These are phyloP conservation scores for Drosophila differens DNA, from an alignment of 2,888 invertebrate genomes.

Conservation along the genomic window DNA sequence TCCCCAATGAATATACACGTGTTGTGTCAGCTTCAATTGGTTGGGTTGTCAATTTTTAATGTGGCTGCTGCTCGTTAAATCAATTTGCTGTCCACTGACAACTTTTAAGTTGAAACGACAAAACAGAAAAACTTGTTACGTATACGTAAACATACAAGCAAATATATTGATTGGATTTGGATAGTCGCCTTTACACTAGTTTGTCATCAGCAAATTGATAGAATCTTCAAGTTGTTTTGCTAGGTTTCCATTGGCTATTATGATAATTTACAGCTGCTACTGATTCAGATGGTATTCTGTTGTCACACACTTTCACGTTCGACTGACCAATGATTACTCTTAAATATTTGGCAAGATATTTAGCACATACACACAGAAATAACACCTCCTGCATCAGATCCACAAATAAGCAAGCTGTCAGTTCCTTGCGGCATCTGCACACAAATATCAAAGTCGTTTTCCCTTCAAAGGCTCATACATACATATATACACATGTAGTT, in stretches of 20 bases:
- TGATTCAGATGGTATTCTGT: slow-evolving; percentile 5
- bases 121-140: slow-evolving; percentile 34
- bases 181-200: slow-evolving; percentile 42
- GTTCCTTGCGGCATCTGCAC: slow-evolving; percentile 56
- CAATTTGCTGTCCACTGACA: slow-evolving; percentile 64
- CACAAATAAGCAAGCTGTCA: slow-evolving; percentile 60
- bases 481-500: not conserved
- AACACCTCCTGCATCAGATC: slow-evolving; percentile 49
- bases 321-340: slow-evolving; percentile 54
- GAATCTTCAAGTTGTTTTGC: slow-evolving; percentile 73
- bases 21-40: slow-evolving; percentile 65
- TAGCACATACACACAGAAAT: slow-evolving; percentile 25
- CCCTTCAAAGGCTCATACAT: slow-evolving; percentile 50
- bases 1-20: slow-evolving; percentile 54
- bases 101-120: slow-evolving; percentile 23
- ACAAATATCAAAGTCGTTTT: slow-evolving; percentile 70
- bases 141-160: not conserved
- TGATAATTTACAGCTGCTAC: slow-evolving; percentile 58
- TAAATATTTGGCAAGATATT: slow-evolving; percentile 67
- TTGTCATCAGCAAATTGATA: slow-evolving; percentile 64
- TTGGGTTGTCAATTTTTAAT: slow-evolving; percentile 79
- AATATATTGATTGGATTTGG: slow-evolving; percentile 65
- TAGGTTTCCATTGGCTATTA: slow-evolving; percentile 41
- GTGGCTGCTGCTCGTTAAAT: slow-evolving; percentile 72
- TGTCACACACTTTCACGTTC: slow-evolving; percentile 32